phyloP scores from a whole-genome alignment of 2,888 invertebrate species.

The Tenthredo amoena region DNA sequence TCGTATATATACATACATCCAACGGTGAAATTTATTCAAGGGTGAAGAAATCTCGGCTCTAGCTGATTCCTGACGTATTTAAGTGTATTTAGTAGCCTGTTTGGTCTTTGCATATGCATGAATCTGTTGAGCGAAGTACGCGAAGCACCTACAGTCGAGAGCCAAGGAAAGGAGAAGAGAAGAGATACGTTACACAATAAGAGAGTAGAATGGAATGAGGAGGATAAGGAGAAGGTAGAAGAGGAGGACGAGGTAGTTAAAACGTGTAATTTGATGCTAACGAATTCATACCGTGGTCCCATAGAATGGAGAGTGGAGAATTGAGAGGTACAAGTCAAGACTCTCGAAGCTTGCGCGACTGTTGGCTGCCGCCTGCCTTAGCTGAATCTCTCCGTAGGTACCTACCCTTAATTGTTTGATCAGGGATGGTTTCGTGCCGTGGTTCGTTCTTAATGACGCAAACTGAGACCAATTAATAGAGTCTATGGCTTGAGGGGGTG shows the following conservation, averaged over 20 bases:
- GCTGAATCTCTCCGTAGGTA: not conserved
- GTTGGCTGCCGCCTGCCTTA: constrained; percentile 40
- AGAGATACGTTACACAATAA: constrained; percentile 48
- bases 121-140: constrained; percentile 23
- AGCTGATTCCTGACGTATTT: constrained; percentile 20
- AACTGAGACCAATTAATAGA: constrained; percentile 49
- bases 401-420: constrained; percentile 47
- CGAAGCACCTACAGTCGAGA: not conserved
- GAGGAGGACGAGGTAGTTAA: constrained; percentile 50
- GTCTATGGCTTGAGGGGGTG: not conserved
- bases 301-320: constrained; percentile 44
- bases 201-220: not conserved
- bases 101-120: constrained; percentile 50
- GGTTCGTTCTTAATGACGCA: constrained; percentile 40
- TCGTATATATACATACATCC: not conserved
- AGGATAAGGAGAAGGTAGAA: not conserved
- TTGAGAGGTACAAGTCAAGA: constrained; percentile 47
- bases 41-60: not conserved
- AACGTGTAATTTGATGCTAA: constrained; percentile 64
- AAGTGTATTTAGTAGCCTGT: constrained; percentile 48
- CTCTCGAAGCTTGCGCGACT: constrained; percentile 47
- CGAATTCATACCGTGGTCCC: constrained; percentile 60
- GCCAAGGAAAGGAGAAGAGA: not conserved
- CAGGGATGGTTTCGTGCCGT: constrained; percentile 27
- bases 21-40: not conserved